Base-by-base conservation (phyloP, 2,113 vertebrate species). In the Cromileptes altivelis region DNA sequence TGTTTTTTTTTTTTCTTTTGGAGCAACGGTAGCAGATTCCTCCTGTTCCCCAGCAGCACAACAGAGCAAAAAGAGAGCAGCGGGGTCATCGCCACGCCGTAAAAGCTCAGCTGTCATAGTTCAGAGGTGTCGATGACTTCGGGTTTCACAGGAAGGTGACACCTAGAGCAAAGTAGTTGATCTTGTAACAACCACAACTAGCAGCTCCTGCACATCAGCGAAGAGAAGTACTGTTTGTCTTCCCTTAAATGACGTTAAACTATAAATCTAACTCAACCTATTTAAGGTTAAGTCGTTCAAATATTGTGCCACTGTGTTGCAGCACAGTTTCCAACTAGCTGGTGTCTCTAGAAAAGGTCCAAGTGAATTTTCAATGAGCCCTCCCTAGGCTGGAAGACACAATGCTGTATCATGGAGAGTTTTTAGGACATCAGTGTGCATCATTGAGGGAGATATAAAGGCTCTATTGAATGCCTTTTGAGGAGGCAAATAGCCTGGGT, bases 131-230 rank as follows among this genome's bases (percentile, higher is more conserved):
- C 14, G 1, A 19, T 72, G 70, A 90, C 81, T 71, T 82, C 42
- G 10, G 71, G 65, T 78, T 81, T 88, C 70, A 84, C 69, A 70
- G 85, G 70, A 93, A 84, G 74, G 17, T 25, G 79, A 90, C 72
- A 85, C 88, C 77, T 18, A 8, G 15, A 70, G 27, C 47, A 6
- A 37, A 45, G 56, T 6, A 23, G 69, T 65, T 21, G 37, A 77
- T 70, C 78, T 70, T 21, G 42, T 60, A 78, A 75, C 80, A 33
- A 17, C 37, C 55, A 30, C 2, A 1, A 75, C 63, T 12, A 52
- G 30, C 57, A 15, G 49, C 49, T 70, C 23, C 23, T 27, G 17
- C 49, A 50, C 56, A 53, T 12, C 13, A 23, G 33, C 0, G 6
- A 23, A 18, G n/a, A 2, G 19, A 40, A 33, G 2, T 18, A 6